Percentiles rank a stretch among this genome's conserved stretches.
Conservation (phyloP, 1,140 invertebrate species). For the Drosophila kohkoa region DNA sequence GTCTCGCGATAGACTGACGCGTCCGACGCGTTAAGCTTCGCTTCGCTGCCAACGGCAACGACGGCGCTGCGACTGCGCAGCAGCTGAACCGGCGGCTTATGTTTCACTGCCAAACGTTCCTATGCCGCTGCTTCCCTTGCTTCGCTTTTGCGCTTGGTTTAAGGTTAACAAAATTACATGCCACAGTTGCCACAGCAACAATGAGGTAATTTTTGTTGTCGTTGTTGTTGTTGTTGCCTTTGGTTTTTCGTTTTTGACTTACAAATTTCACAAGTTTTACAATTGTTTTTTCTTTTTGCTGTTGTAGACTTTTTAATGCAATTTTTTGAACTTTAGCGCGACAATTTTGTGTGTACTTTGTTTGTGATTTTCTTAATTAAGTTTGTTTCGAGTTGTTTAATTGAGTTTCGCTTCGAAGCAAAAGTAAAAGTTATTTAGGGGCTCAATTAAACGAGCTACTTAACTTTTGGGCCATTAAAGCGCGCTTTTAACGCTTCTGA, state of each 20-base stretch:
- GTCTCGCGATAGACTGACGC: conserved; percentile 64
- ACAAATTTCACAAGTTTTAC: conserved; percentile 63
- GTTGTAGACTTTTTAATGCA: conserved; percentile 60
- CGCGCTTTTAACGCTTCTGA: conserved; percentile 19
- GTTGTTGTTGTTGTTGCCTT: conserved; percentile 2
- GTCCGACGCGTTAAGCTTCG: not conserved
- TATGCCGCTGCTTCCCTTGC: not conserved
- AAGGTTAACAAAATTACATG: conserved; percentile 61
- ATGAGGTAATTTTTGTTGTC: conserved; percentile 35
- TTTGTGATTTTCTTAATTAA: conserved; percentile 16
- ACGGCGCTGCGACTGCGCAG: conserved; percentile 35
- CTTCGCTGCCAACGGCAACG: conserved; percentile 12
- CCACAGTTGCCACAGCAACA: conserved; percentile 52
- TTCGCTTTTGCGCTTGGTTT: conserved; percentile 21
- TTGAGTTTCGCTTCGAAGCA: conserved; percentile 42
- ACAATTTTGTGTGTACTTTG: conserved; percentile 36
- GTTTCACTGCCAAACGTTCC: conserved; percentile 52
- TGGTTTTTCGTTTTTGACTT: conserved; percentile 32
- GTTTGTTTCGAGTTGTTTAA: conserved; percentile 25
- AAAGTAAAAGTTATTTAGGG: conserved; percentile 72
- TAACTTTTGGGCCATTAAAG: conserved; percentile 48
- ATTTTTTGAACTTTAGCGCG: conserved; percentile 57
- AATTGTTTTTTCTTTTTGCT: conserved; percentile 16
- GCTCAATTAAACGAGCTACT: conserved; percentile 60
- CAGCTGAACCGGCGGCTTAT: conserved; percentile 22